Evolutionary conservation across 2,113 vertebrate genomes (phyloP), one percentile per base, ranked within the genome.

Genomic region (Datnioides undecimradiatus): DNA sequence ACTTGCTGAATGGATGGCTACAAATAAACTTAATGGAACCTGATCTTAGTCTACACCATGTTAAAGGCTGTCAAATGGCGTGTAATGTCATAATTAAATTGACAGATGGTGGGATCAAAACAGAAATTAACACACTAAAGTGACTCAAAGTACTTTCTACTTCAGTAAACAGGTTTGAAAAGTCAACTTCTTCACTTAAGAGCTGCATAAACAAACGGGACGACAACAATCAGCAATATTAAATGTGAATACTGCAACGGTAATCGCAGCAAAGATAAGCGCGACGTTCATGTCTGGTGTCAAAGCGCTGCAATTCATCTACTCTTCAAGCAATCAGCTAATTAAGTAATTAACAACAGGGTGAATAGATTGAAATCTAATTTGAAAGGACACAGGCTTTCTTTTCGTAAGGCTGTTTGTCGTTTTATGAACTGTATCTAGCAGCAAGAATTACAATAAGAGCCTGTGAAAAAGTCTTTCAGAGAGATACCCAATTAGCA

Each of bases 401-500:
- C 38, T 31, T 87, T 60, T 63, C 16, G 14, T 38, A 1, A 68
- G 27, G 40, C 49, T 33, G 71, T 83, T 83, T 74, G 70, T 66
- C 2, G 65, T 68, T 88, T 78, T 79, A 82, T 75, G 57, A 85
- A 62, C 67, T 84, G 77, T 27, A 87, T 85, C 82, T 71, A 49
- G 51, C 60, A 74, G 73, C 6, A 52, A 65, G 82, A 74, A 73
- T 70, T 52, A 85, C 86, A 90, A 87, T 45, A 71, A 58, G 79
- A 80, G 60, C n/a, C 79, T 5, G 48, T 36, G 45, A 66, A 87
- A 73, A 80, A 87, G 34, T 67, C 76, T 77, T 78, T 82, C 60
- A 59, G 66, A 73, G 83, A 84, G 87, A 85, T 72, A 73, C 66
- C 86, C 90, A 93, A 92, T 92, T 92, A 92, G 82, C 49, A 49